Conservation (phyloP, 2,797 vertebrate genomes). For the Catostomus latipinnis region DNA sequence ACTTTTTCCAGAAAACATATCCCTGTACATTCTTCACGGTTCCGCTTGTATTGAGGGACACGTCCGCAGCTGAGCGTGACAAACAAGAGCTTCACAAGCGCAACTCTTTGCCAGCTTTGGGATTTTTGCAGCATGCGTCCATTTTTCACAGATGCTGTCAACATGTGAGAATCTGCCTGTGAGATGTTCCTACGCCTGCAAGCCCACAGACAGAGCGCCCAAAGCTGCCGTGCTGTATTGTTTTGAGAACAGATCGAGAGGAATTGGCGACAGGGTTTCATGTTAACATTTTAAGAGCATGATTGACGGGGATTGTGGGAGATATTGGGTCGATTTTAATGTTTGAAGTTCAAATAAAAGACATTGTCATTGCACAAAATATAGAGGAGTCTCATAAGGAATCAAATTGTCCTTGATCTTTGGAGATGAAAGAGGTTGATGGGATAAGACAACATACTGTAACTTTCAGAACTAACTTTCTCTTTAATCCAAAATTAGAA, state of each 20-base stretch:
- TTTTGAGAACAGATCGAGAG: slow-evolving; percentile 42
- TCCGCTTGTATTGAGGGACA: slow-evolving; percentile 7
- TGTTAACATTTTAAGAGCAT: not conserved
- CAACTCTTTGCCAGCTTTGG: slow-evolving; percentile 26
- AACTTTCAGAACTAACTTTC: too few species aligned
- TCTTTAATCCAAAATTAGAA: too few species aligned
- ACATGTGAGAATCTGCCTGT: slow-evolving; percentile 64
- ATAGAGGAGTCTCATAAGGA: too few species aligned
- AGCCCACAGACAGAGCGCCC: slow-evolving; percentile 62
- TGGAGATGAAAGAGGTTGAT: too few species aligned
- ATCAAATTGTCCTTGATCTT: too few species aligned
- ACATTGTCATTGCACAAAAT: not conserved
- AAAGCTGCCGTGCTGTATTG: slow-evolving; percentile 64
- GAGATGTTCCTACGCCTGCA: not conserved
- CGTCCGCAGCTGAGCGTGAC: slow-evolving; percentile 31
- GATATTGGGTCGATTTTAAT: not conserved
- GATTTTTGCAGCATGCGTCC: slow-evolving; percentile 40
- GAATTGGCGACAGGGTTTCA: not conserved
- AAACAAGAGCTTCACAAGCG: slow-evolving; percentile 26
- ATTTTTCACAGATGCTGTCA: slow-evolving; percentile 66
- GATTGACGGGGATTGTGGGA: not conserved
- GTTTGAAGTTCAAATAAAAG: not conserved
- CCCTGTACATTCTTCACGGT: slow-evolving; percentile 18
- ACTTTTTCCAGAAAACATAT: not conserved
- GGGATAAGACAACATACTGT: too few species aligned